Evolutionary conservation across 2,113 vertebrate genomes (phyloP), one percentile per base, ranked within the genome.

Genomic region (Triplophysa dalaica): DNA sequence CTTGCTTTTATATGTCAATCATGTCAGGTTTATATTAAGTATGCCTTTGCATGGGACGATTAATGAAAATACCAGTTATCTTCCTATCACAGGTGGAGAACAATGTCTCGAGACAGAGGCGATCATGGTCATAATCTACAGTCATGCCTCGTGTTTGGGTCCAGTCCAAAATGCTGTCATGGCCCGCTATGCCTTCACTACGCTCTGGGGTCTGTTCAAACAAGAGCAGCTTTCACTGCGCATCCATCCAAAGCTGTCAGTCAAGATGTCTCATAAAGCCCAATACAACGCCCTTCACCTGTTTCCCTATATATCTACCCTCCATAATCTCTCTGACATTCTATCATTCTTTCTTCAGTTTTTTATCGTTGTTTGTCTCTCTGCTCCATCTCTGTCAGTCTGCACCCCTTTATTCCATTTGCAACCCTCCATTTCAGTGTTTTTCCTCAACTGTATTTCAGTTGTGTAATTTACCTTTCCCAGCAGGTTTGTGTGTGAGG

Each of bases 91-190:
- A 63, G 29, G 22, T 69, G 45, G 63, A 38, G 13, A 74, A 65
- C 43, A 33, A 1, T 22, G 50, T 22, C 50, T 41, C 76, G 77
- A 80, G 70, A 54, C 5, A 17, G 52, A 78, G 86, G 78, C 75
- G 79, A 88, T 85, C 33, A 84, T 82, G 74, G 80, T 54, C 77
- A 85, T 90, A 86, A 88, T 91, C 86, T 89, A 82, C 81, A 89
- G 88, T 90, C 79, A 77, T 81, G 82, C 69, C 78, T 88, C 82
- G 84, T 87, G 86, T 86, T 84, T 88, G 88, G 81, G 87, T 82
- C 26, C 0, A 33, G 33, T 85, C 81, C 86, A 78, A 66, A 82
- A 80, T 81, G 63, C 63, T 72, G 78, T 78, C 29, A 58, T 60
- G 60, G 81, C 78, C 82, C 66, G 68, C 43, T 19, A 63, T 52